Evolutionary conservation across 37 sponge, comb jelly and placozoan species (phyloP).

Genomic region (Diacarnus erythraeanus): DNA sequence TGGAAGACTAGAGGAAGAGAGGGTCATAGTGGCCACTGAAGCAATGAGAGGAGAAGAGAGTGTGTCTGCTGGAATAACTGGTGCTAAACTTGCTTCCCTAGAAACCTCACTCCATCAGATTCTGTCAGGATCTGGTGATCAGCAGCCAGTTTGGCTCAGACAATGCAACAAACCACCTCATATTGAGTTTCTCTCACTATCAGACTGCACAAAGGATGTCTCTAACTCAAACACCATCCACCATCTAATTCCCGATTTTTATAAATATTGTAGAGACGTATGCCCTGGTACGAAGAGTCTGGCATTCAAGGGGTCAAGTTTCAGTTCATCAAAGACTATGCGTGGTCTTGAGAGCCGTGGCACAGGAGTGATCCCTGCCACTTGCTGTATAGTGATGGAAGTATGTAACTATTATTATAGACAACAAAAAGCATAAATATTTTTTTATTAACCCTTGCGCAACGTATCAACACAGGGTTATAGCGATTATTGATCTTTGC

Average conservation of each 20-base stretch:
- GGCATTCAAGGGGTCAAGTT: not conserved
- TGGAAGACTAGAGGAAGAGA: not conserved
- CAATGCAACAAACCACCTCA: too few species aligned
- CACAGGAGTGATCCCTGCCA: too few species aligned
- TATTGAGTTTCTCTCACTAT: not conserved
- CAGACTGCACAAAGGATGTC: not conserved
- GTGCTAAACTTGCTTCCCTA: not conserved
- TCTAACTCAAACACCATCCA: not conserved
- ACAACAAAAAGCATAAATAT: too few species aligned
- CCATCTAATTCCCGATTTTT: not conserved
- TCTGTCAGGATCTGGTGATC: not conserved
- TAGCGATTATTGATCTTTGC: too few species aligned
- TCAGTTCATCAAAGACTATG: too few species aligned
- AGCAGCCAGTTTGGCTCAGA: too few species aligned
- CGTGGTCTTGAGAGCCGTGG: too few species aligned
- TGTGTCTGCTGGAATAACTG: not conserved
- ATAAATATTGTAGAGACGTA: not conserved
- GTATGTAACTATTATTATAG: not conserved
- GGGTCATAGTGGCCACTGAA: not conserved
- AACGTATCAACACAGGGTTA: too few species aligned
- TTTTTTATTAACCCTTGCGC: too few species aligned
- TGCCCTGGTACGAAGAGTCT: not conserved
- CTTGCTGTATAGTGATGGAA: not conserved
- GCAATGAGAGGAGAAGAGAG: not conserved
- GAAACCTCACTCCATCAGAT: not conserved